These are phyloP conservation scores for Neolamprologus falcicula DNA, from an alignment of 2,113 vertebrate genomes.

Conservation along the genomic window DNA sequence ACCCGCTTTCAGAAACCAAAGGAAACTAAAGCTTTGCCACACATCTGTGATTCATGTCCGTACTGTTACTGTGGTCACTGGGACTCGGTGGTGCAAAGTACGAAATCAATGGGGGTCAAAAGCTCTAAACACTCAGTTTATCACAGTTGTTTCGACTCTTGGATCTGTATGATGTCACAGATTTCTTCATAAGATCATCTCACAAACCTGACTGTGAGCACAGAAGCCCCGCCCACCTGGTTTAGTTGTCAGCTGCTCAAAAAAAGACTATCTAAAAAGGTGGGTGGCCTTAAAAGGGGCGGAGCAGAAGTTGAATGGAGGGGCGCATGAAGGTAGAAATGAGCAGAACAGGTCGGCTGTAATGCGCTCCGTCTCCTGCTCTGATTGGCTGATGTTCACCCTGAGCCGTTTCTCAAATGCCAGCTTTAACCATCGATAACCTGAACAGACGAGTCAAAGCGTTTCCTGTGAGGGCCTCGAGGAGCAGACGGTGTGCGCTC, in stretches of 20 bases:
- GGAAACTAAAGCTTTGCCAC: neutral
- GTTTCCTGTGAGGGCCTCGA: fast-evolving
- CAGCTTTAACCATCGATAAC: neutral
- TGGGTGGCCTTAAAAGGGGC: fast-evolving
- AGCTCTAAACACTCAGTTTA: neutral
- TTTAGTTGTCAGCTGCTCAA: neutral
- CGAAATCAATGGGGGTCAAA: neutral
- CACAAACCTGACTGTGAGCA: neutral
- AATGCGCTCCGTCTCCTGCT: neutral
- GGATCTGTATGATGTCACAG: neutral
- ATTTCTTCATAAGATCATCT: neutral
- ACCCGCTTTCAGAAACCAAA: neutral
- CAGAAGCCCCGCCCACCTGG: neutral
- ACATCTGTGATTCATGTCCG: neutral
- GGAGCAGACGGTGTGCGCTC: neutral
- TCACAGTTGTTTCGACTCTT: neutral
- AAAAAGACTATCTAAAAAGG: fast-evolving
- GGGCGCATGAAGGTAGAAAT: neutral
- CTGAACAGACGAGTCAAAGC: neutral
- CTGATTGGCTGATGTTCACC: neutral
- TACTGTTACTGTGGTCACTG: fast-evolving
- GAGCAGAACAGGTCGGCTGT: neutral
- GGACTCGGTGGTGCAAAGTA: neutral
- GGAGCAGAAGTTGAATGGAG: neutral
- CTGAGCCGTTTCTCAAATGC: neutral